These are phyloP conservation scores for Nemurella pictetii DNA, from an alignment of 2,888 invertebrate genomes.

Conservation along the genomic window DNA sequence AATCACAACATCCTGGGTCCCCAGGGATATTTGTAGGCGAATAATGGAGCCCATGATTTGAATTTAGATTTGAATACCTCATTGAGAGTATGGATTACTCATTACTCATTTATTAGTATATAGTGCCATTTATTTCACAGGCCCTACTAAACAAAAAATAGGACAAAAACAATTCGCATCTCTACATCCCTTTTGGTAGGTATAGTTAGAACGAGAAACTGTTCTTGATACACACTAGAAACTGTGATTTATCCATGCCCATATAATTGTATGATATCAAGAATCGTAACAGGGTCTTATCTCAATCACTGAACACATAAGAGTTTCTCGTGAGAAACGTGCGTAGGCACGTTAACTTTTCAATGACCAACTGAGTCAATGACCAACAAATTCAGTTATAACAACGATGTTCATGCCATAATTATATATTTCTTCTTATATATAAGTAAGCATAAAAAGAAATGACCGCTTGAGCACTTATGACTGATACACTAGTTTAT, in stretches of 20 bases:
- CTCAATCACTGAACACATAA: not conserved
- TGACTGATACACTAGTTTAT: constrained; percentile 8
- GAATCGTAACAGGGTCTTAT: not conserved
- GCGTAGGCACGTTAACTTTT: not conserved
- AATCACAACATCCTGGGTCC: too few relatives aligned
- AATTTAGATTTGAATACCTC: too few relatives aligned
- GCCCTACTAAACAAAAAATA: too few relatives aligned
- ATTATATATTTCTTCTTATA: not conserved
- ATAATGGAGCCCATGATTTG: too few relatives aligned
- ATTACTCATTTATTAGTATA: too few relatives aligned
- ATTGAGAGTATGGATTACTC: too few relatives aligned
- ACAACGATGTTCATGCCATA: not conserved
- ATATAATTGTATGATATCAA: not conserved
- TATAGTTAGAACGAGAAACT: not conserved
- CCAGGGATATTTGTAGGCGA: too few relatives aligned
- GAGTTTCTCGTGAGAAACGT: constrained; percentile 1
- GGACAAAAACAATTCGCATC: too few relatives aligned
- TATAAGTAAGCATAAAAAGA: not conserved
- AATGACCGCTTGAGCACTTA: not conserved
- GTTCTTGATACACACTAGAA: not conserved
- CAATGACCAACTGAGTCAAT: constrained; percentile 12
- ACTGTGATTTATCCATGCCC: not conserved
- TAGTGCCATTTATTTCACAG: too few relatives aligned
- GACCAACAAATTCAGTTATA: constrained; percentile 6
- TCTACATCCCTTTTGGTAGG: too few relatives aligned